Evolutionary conservation across 1,140 invertebrate genomes (phyloP), one percentile per base, ranked within the genome.

Genomic region (Tetranychus cinnabarinus): DNA sequence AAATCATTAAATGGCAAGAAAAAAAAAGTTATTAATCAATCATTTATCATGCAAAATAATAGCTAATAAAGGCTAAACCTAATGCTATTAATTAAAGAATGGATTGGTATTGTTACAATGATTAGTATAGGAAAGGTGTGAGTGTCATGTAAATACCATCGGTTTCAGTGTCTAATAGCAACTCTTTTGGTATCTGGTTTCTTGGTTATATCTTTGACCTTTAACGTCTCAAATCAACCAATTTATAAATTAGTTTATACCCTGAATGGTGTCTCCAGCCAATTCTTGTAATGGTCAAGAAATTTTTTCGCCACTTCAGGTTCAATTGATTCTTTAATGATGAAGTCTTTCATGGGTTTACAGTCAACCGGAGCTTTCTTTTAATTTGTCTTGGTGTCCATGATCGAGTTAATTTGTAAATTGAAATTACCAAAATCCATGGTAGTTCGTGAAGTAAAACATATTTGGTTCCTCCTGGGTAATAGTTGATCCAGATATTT

Each of bases 381-480:
- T 2, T 59, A 59, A 31, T 46, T 37, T 6, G 3, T 13, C 23
- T 59, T 13, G 63, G 63, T 1, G 62, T 45, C 13, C 56, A 56
- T 10, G 56, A 36, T 42, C 36, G 57, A 1, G 61, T 57, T 3
- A 62, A 57, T 12, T 35, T 15, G 23, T 50, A 55, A 48, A 60
- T 59, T 7, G 56, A 23, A 23, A 23, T 52, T n/a, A 47, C 34
- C 13, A 64, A 42, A 31, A 64, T 37, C 63, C 63, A 64, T 8
- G 63, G 61, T 12, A 64, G 58, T 57, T 64, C 60, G 39, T 64
- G 60, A n/a, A 64, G 36, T 23, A 62, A 33, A 37, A 64, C 47
- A 46, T 62, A 62, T 46, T 59, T 54, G 8, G 61, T n/a, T 1
- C 63, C 62, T 10, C 35, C 37, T n/a, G 63, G 63, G 39, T 58